Base-by-base conservation (phyloP, 2,888 invertebrate genomes). In the Rhabditophanes sp. region DNA sequence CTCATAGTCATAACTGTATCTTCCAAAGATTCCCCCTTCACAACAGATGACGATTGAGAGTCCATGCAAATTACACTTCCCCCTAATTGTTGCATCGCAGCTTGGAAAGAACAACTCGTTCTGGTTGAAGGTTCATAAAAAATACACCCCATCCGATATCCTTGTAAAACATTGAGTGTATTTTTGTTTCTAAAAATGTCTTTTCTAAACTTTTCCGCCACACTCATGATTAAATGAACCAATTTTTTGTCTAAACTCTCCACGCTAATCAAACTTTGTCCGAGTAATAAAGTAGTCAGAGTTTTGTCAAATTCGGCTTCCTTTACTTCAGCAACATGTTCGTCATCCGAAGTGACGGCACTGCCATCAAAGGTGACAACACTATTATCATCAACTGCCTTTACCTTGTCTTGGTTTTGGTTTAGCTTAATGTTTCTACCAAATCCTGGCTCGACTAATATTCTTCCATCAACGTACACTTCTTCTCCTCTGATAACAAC, bases 111-210 rank as follows among this genome's bases (percentile, higher is more conserved):
- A 66, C 83, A 82, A 54, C 80, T 79, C 0, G 96, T 96, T 41
- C 96, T 74, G 0, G 96, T 99, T 65, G 88, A 90, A 0, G 79
- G 85, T 74, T 99, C 96, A 68, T 85, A 96, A 68, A 96, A 96
- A 64, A 96, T 76, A 0, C 82, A 82, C 3, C 87, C 81, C 82
- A 96, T 80, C 3, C 90, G 74, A 72, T 85, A 87, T 24, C 88
- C 88, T 74, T 76, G 53, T 5, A 64, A 31, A 7, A 25, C 12
- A 6, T 32, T 28, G 6, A 3, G 21, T n/a, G n/a, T n/a, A n/a
- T n/a, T n/a, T n/a, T n/a, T n/a, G n/a, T n/a, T n/a, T n/a, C n/a
- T n/a, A n/a, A n/a, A n/a, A n/a, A 88, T 80, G 43, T 77, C 78
- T 14, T 75, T 75, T 50, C 82, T 77, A 67, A 82, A 79, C 30